phyloP scores from a whole-genome alignment of 2,797 vertebrate species.

The Hydrocynus forskahlii region DNA sequence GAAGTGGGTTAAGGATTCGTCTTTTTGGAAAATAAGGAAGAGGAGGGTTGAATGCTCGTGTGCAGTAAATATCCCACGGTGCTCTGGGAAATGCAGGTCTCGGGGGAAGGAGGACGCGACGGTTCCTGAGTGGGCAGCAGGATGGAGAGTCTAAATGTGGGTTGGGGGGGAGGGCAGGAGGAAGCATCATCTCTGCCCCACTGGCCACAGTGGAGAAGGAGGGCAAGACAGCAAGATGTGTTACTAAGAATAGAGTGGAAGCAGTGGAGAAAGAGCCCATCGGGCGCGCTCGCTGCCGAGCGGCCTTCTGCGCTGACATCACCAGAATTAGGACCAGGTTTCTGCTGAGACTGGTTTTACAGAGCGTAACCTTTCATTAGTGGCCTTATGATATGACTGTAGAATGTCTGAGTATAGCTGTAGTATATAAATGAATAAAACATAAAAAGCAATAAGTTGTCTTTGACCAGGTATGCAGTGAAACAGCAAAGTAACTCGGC shows the following conservation, averaged over 20 bases:
- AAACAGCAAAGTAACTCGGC: too few species aligned
- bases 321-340: background rate
- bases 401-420: too few species aligned
- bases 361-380: too few species aligned
- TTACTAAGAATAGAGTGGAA: constrained; percentile 39
- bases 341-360: background rate
- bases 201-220: background rate
- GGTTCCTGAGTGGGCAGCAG: background rate
- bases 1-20: constrained; percentile 14
- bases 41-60: background rate
- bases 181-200: constrained; percentile 17
- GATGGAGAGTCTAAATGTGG: constrained; percentile 3
- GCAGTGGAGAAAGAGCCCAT: constrained; percentile 23
- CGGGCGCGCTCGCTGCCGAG: constrained; percentile 13
- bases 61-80: constrained; percentile 3
- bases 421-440: too few species aligned
- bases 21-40: background rate
- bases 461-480: too few species aligned
- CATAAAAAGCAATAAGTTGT: too few species aligned
- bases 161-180: background rate
- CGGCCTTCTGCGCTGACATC: background rate
- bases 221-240: background rate
- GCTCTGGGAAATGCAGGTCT: constrained; percentile 33
- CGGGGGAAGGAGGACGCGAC: constrained; percentile 3
- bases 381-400: too few species aligned